Evolutionary conservation across 2,113 vertebrate genomes (phyloP), one percentile per base, ranked within the genome.

Genomic region (Orthochromis malagaraziensis): DNA sequence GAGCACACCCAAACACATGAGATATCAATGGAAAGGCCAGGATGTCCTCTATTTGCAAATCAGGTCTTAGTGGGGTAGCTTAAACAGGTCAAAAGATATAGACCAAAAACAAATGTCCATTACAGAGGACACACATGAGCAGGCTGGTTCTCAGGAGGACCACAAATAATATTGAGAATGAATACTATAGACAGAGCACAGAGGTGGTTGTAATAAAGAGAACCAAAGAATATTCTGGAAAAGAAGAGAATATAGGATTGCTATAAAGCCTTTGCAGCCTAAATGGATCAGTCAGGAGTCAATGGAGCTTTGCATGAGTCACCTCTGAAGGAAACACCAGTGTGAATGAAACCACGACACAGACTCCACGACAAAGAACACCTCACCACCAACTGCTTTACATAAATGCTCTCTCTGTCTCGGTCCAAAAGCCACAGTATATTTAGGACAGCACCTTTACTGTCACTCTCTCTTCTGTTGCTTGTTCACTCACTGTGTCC

Each of bases 241-340:
- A 16, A 57, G 63, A 51, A 38, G 12, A 63, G 73, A 87, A 88
- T 70, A 83, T 81, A 40, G 80, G 58, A 79, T 9, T 79, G 40
- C 68, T 81, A 10, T 88, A 86, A 49, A 91, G 81, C 87, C 82
- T 31, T 70, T 85, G 58, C 70, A 84, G 75, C 31, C 47, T 68
- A 79, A 92, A 88, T 81, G 94, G 86, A 89, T 94, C 82, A 90
- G 79, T 85, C 75, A 51, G 38, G 19, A 90, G 85, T 91, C 81
- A 82, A 80, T 91, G 87, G 35, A 91, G 90, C 86, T 87, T 89
- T 86, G 77, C 83, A 88, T 93, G 94, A 91, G 82, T 94, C 87
- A 91, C 88, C 79, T 79, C 79, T 60, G 82, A 86, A 53, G 60
- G 55, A 87, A 88, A 68, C 47, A 31, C 79, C 88, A 68, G 29